Conservation (phyloP, 2,888 invertebrate genomes). For the Merodon equestris region DNA sequence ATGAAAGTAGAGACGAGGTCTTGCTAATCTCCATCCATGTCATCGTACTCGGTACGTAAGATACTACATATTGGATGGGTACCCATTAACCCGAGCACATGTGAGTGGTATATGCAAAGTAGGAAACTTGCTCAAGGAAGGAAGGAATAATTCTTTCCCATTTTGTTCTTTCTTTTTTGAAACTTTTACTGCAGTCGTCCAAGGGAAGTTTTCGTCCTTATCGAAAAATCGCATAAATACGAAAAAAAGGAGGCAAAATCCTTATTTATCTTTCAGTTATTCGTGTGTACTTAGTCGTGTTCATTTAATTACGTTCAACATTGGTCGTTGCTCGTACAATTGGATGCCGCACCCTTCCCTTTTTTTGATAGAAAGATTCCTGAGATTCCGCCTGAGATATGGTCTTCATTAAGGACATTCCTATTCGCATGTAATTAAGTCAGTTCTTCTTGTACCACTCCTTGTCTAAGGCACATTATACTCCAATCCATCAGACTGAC, state of each 20-base stretch:
- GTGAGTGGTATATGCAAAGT: constrained; percentile 44
- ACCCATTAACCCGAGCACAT: constrained; percentile 26
- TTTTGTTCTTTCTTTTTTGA: background rate
- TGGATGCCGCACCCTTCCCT: no score
- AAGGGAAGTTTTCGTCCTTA: constrained; percentile 54
- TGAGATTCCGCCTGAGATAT: constrained; percentile 26
- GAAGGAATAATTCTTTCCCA: constrained; percentile 42
- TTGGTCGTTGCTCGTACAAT: constrained; percentile 11
- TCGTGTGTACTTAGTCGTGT: constrained; percentile 1
- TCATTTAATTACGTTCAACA: constrained; percentile 58
- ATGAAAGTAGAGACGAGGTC: constrained; percentile 49
- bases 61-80: background rate
- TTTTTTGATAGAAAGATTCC: no score
- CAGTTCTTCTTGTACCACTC: constrained; percentile 47
- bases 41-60: constrained; percentile 5
- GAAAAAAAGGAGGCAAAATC: constrained; percentile 20
- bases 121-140: constrained; percentile 51
- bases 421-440: constrained; percentile 40
- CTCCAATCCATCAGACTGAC: no score
- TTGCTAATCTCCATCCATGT: constrained; percentile 23
- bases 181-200: constrained; percentile 41
- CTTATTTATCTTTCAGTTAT: constrained; percentile 57
- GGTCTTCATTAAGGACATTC: constrained; percentile 55
- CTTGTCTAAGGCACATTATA: constrained; percentile 26
- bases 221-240: constrained; percentile 59